These are phyloP conservation scores for Chondrosia reniformis DNA, from an alignment of 37 sponge, comb jelly and placozoan genomes.

Conservation along the genomic window DNA sequence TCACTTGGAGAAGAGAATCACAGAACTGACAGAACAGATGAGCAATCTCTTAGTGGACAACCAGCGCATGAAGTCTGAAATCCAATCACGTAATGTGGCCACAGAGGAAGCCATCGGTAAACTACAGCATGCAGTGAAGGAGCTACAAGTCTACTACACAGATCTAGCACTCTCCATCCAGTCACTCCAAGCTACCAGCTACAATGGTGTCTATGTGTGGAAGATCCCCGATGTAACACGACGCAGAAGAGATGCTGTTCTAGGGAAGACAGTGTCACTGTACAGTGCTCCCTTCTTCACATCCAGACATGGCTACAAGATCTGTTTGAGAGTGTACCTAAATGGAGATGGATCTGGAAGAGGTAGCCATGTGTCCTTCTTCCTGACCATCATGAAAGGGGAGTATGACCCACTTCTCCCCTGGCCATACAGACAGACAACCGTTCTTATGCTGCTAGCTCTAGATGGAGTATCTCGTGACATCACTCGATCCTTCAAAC, in stretches of 20 bases:
- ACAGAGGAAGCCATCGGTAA: conserved; percentile 24
- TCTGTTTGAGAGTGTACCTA: conserved; percentile 79
- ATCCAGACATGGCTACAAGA: conserved; percentile 72
- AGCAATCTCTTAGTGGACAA: not conserved
- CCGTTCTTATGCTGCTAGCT: conserved; percentile 59
- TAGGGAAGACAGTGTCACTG: conserved; percentile 65
- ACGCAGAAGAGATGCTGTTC: conserved; percentile 63
- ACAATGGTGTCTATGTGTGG: conserved; percentile 71
- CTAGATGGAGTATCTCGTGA: conserved; percentile 47
- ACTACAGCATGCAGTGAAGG: conserved; percentile 28
- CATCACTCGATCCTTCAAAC: conserved; percentile 67
- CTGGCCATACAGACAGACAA: conserved; percentile 79
- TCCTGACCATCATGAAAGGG: conserved; percentile 79
- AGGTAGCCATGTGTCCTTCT: conserved; percentile 67
- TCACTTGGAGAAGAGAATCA: not conserved
- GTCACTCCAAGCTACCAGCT: conserved; percentile 70
- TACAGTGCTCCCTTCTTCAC: conserved; percentile 88
- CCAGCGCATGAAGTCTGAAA: conserved; percentile 6
- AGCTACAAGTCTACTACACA: conserved; percentile 47
- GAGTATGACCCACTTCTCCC: conserved; percentile 81
- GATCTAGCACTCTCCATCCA: conserved; percentile 61
- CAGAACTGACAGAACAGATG: conserved; percentile 19
- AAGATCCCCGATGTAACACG: conserved; percentile 72
- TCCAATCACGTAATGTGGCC: not conserved
- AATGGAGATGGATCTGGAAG: conserved; percentile 84